These are phyloP conservation scores for Dryocosmus kuriphilus DNA, from an alignment of 2,888 invertebrate genomes.

Conservation along the genomic window DNA sequence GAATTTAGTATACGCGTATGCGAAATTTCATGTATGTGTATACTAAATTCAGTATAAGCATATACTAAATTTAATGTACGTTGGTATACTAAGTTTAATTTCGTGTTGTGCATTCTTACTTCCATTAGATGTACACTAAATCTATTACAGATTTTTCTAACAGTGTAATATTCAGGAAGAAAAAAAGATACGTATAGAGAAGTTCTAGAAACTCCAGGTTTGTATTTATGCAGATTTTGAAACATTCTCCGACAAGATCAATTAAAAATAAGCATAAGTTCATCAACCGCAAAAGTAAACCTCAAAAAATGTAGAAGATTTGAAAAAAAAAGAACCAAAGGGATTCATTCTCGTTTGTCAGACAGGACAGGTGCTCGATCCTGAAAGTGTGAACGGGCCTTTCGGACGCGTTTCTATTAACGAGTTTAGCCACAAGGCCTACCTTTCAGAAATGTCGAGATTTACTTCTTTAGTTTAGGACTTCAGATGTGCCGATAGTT, in stretches of 20 bases:
- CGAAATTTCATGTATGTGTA: no score
- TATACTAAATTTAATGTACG: no score
- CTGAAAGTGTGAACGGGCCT: conserved; percentile 36
- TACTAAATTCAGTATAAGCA: no score
- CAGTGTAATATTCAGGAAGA: no score
- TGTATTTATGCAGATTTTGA: background rate
- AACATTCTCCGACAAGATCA: background rate
- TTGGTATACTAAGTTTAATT: no score
- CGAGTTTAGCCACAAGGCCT: conserved; percentile 38
- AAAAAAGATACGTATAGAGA: no score
- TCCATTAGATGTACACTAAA: no score
- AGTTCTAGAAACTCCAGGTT: background rate
- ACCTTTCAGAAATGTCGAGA: conserved; percentile 28
- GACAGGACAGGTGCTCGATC: conserved; percentile 33
- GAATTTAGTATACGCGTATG: no score
- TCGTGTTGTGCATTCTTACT: no score
- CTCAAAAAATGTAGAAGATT: conserved; percentile 7
- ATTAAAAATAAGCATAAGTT: background rate
- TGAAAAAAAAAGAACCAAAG: background rate
- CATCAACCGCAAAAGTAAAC: conserved; percentile 21
- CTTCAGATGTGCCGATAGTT: conserved; percentile 22
- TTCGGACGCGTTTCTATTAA: conserved; percentile 28
- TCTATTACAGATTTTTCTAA: no score
- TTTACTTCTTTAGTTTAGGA: conserved; percentile 33
- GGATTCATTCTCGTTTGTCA: conserved; percentile 23